These are phyloP conservation scores for Epistrophe eligans DNA, from an alignment of 2,888 invertebrate species.

Conservation along the genomic window DNA sequence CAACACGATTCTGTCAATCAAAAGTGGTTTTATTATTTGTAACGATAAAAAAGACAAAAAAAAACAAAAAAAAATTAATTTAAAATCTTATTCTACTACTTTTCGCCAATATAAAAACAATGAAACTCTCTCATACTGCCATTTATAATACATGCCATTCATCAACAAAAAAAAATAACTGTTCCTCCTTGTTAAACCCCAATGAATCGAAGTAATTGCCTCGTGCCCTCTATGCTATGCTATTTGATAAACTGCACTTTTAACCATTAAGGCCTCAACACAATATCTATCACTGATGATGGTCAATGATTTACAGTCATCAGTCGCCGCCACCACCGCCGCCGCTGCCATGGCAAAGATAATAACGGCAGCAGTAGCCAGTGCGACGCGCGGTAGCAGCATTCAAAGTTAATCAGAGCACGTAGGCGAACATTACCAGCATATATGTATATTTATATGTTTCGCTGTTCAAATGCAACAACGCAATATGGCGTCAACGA, in stretches of 20 bases:
- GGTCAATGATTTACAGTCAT: constrained; percentile 57
- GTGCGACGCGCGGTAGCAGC: constrained; percentile 22
- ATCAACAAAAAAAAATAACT: background rate
- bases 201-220: constrained; percentile 53
- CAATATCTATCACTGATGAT: constrained; percentile 51
- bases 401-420: constrained; percentile 69
- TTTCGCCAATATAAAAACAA: constrained; percentile 27
- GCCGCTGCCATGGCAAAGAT: background rate
- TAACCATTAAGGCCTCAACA: constrained; percentile 33
- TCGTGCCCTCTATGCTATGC: constrained; percentile 27
- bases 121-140: constrained; percentile 33
- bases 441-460: background rate
- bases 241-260: constrained; percentile 52
- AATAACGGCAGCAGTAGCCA: constrained; percentile 40
- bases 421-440: constrained; percentile 26
- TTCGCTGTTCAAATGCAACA: constrained; percentile 45
- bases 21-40: constrained; percentile 27
- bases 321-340: background rate
- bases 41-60: background rate
- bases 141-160: background rate
- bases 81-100: background rate
- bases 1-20: constrained; percentile 70
- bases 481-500: constrained; percentile 59
- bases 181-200: constrained; percentile 56
- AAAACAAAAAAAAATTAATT: too few relatives aligned